Evolutionary conservation across 2,797 vertebrate species (phyloP), one percentile per base, ranked within the genome.

Genomic region (Moxostoma hubbsi): DNA sequence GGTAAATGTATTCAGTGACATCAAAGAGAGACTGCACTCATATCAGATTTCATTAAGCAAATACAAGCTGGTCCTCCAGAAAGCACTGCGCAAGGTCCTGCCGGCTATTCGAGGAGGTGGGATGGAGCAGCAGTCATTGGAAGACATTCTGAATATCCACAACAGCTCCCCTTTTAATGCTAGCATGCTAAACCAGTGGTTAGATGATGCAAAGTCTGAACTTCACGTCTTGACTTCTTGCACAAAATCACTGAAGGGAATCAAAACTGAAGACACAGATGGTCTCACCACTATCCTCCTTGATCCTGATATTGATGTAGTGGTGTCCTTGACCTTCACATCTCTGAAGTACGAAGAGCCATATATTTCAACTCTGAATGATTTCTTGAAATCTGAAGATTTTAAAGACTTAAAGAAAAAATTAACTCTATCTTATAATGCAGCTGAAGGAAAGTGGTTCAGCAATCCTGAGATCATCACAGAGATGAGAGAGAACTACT

Each of bases 291-390:
- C 0, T 5, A 3, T 74, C 4, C 58, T 83, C 36, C 16, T 67
- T 45, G 2, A 69, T 18, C 78, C 75, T 9, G 1, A 53, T 1
- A 47, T 81, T 36, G 63, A 81, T 47, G 53, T 13, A 8, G 75
- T 82, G 7, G n/a, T 79, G 6, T 71, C 65, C 11, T 79, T 87
- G 54, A 57, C 71, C 68, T 84, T 86, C 24, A 86, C 83, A 8
- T 84, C 85, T 43, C 64, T 84, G 61, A 74, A 43, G 1, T 67
- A 72, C 46, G 16, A 80, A 55, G 85, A 86, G 8, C 43, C 54
- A 1, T 75, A 82, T 67, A 66, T 86, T 9, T 50, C 47, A 45
- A 1, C 45, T 0, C 2, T 73, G 8, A 11, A 15, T 12, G 2
- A 53, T 5, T 77, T 15, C 4, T 24, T 80, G 1, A 18, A 12